Evolutionary conservation across 2,888 invertebrate genomes (phyloP), one percentile per base, ranked within the genome.

Genomic region (Eustalomyia histrio): DNA sequence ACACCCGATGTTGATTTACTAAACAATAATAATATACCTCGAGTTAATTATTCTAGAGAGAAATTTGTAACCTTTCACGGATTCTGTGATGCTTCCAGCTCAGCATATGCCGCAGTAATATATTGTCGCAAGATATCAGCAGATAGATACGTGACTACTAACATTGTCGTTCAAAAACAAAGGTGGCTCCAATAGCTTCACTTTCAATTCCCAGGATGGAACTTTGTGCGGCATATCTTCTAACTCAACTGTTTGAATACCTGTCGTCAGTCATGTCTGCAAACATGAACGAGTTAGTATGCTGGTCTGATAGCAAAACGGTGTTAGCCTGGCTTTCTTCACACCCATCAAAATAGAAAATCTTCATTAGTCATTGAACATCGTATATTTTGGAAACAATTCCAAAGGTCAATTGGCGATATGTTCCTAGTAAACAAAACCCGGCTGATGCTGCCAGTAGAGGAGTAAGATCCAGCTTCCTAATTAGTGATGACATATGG

Each of bases 401-500:
- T n/a, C n/a, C n/a, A n/a, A n/a, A n/a, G n/a, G n/a, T n/a, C n/a
- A n/a, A n/a, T n/a, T n/a, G n/a, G n/a, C n/a, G n/a, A 64, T 18
- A 39, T 17, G 50, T n/a, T n/a, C n/a, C n/a, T n/a, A n/a, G n/a
- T n/a, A n/a, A n/a, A n/a, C n/a, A n/a, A n/a, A n/a, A n/a, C 14
- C 64, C 24, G 9, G 64, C 64, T 14, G 64, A 64, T 14, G 18
- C 17, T 21, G 64, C 64, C 8, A 64, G 64, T 10, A 47, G 50
- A 43, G 64, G 64, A 7, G 16, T 64, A 10, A 64, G 17, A 47
- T 50, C 50, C 17, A 50, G 47, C 14, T 0, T 3, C 14, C 18
- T 64, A n/a, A 64, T 64, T n/a, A 47, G 39, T 21, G 21, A 64
- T 50, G 47, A 21, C 8, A 47, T 64, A 21, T 64, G 64, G 64